These are phyloP conservation scores for Ganaspis brasiliensis DNA, from an alignment of 2,888 invertebrate genomes.

Conservation along the genomic window DNA sequence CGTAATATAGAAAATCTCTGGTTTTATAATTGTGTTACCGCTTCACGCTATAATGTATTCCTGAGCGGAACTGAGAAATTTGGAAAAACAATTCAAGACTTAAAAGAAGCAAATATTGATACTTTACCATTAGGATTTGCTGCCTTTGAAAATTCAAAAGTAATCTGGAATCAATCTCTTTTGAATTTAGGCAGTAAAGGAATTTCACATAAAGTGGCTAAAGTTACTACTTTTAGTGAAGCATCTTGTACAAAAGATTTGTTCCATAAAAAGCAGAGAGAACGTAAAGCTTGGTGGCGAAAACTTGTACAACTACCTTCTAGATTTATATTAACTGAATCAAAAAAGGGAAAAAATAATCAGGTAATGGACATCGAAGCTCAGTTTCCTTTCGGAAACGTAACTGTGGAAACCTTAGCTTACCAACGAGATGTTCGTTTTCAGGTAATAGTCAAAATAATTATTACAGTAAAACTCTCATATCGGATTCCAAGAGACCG, in stretches of 20 bases:
- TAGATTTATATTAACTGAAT: conserved; percentile 85
- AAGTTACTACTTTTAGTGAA: conserved; percentile 67
- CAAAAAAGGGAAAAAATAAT: conserved; percentile 78
- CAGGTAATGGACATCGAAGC: conserved; percentile 85
- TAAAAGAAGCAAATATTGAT: conserved; percentile 58
- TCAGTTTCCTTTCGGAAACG: conserved; percentile 84
- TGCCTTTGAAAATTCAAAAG: conserved; percentile 66
- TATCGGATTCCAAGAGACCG: background rate
- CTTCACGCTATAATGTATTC: conserved; percentile 82
- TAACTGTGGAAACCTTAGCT: conserved; percentile 85
- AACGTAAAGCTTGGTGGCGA: conserved; percentile 93
- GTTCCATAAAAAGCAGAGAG: conserved; percentile 89
- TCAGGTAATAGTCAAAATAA: no score
- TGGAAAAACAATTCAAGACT: conserved; percentile 60
- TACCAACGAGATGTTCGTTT: conserved; percentile 66
- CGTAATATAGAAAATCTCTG: conserved; percentile 83
- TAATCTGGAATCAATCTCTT: conserved; percentile 67
- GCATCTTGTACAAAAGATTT: conserved; percentile 82
- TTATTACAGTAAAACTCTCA: background rate
- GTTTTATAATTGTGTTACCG: conserved; percentile 81
- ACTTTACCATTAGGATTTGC: conserved; percentile 73
- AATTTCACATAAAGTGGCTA: conserved; percentile 67
- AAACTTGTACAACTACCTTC: conserved; percentile 86
- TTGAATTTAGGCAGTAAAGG: conserved; percentile 51
- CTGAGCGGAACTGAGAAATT: conserved; percentile 67